Evolutionary conservation across 1,140 invertebrate genomes (phyloP), one percentile per base, ranked within the genome.

Genomic region (Ganaspis sp.): DNA sequence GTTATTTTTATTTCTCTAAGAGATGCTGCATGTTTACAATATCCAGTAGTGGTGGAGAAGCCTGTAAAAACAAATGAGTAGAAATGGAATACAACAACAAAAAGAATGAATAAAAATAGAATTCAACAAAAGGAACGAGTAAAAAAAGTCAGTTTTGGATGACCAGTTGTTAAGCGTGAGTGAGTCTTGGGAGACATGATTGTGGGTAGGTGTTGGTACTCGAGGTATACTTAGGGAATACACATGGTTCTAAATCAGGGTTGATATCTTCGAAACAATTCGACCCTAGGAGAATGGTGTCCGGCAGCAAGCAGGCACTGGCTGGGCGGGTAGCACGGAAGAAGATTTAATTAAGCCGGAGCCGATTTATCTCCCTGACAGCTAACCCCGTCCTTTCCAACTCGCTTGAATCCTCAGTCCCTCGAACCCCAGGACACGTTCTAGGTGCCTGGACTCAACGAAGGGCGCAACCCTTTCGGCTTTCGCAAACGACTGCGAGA

Each of bases 301-400:
- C 89, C 84, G 81, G 83, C 83, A 72, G 76, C 75, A 40, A 81
- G 82, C 82, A 77, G 74, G 81, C 81, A 77, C 45, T 75, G 84
- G 83, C 79, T 81, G 77, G 78, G 81, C 80, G 75, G 75, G 84
- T 85, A 85, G 86, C 86, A 88, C 82, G 88, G 90, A 91, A 91
- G 90, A 91, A 91, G 90, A 91, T 91, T 91, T 91, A 91, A 91
- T 91, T 91, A 91, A 91, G 90, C 90, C 84, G 84, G 87, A 84
- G 86, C 88, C 90, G 90, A 91, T 91, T 91, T 91, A 91, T 91
- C 90, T 91, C 90, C 82, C 89, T 91, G 90, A 91, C 90, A 91
- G 90, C 87, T 85, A 86, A 86, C 85, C 86, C 85, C 86, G 83
- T 85, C 84, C 86, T 88, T 87, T 84, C 76, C 84, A 64, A 83